Evolutionary conservation across 92 coral and sea anemone genomes (phyloP), one percentile per base, ranked within the genome.

Genomic region (Epizoanthus stellaris): DNA sequence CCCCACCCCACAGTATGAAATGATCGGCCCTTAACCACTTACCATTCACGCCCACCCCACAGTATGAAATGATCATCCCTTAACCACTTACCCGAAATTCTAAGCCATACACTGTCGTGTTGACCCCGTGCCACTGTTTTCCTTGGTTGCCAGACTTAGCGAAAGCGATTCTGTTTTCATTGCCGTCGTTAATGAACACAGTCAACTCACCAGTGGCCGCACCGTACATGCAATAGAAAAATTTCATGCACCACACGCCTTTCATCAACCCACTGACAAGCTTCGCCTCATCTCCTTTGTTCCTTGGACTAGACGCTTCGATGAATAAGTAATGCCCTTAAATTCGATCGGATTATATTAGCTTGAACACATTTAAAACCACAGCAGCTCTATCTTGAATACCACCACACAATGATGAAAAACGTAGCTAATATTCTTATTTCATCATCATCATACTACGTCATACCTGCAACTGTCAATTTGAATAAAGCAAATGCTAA

Each of bases 201-300:
- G 21, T 19, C 21, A 79, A 58, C 5, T 43, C 13, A 13, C 72
- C 83, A 42, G 30, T 62, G 2, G 38, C 16, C 12, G 17, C 5
- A 19, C 83, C 83, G 40, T 13, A 11, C 83, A 79, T 79, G 83
- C 36, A 70, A n/a, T 79, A 79, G 59, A 19, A 79, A 42, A 79
- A 79, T 12, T 39, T 43, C 83, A 79, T 36, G 60, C 83, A 79
- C 7, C 21, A 79, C 42, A 45, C 71, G 11, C 83, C 83, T 4
- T 47, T 23, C 43, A 79, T 43, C 70, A 9, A 0, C 11, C 23
- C 7, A 52, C 83, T 63, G n/a, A 79, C 14, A 20, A 79, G 72
- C 30, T 20, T 62, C 8, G 83, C 72, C 83, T 43, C 20, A 13
- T 79, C 70, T 49, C 59, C 71, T 2, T 0, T 5, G 3, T 19